Evolutionary conservation across 2,797 vertebrate species (phyloP).

Genomic region (Pseudomugil gertrudae): DNA sequence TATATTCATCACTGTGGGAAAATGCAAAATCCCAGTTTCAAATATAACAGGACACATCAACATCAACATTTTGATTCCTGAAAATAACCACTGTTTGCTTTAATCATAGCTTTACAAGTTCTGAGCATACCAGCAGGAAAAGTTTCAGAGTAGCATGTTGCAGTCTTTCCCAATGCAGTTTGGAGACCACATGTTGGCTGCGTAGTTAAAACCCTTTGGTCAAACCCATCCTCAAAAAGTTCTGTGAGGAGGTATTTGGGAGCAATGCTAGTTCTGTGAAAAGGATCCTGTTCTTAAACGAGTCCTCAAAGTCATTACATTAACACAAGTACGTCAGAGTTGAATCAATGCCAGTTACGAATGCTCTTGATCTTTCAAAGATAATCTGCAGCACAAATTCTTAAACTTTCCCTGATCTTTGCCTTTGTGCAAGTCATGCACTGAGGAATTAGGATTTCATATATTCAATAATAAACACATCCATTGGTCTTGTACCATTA

Average conservation of each 20-base stretch:
- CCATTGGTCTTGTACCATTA: neutral
- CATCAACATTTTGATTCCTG: neutral
- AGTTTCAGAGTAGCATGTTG: neutral
- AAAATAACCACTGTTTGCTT: neutral
- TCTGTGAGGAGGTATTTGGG: neutral
- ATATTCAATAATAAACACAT: neutral
- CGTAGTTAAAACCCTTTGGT: no score
- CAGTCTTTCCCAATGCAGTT: neutral
- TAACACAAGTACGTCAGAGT: neutral
- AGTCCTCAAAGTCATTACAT: neutral
- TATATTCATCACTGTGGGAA: neutral
- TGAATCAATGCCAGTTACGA: neutral
- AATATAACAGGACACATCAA: neutral
- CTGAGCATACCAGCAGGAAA: neutral
- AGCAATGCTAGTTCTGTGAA: neutral
- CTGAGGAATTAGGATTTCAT: neutral
- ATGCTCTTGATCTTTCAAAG: neutral
- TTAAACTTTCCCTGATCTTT: neutral
- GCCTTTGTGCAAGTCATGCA: neutral
- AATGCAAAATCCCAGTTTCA: neutral
- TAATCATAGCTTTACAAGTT: neutral
- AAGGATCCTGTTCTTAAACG: neutral
- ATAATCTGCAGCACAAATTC: neutral
- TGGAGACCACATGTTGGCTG: neutral
- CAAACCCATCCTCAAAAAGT: neutral